These are phyloP conservation scores for Formica exsecta DNA, from an alignment of 1,140 invertebrate genomes.

Conservation along the genomic window DNA sequence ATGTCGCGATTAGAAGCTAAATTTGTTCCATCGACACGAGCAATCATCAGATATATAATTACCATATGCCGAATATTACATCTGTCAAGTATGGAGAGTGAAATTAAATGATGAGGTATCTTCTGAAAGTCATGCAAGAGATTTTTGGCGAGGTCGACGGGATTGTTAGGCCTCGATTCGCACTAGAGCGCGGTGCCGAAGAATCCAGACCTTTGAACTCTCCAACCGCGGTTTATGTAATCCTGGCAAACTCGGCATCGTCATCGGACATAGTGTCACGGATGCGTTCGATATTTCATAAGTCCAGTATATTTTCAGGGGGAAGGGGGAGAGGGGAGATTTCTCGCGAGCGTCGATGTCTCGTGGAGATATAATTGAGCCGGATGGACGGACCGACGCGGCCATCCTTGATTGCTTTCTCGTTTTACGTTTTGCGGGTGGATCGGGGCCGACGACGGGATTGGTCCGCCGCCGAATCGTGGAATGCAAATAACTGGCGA, in stretches of 20 bases:
- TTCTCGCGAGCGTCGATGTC: background rate
- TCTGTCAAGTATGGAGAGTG: conserved; percentile 7
- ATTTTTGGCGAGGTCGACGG: too few relatives aligned
- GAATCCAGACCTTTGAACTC: conserved; percentile 57
- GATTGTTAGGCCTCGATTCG: too few relatives aligned
- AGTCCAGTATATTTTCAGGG: background rate
- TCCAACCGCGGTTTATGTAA: conserved; percentile 31
- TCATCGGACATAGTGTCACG: conserved; percentile 48
- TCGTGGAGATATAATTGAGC: conserved; percentile 47
- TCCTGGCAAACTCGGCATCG: conserved; percentile 25
- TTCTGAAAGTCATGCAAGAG: background rate
- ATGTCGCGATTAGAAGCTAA: background rate
- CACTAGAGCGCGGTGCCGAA: background rate
- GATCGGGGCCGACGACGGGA: conserved; percentile 19
- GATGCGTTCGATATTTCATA: conserved; percentile 55
- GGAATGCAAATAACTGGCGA: conserved; percentile 61
- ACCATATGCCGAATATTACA: background rate
- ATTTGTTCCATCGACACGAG: background rate
- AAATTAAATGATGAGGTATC: conserved; percentile 12
- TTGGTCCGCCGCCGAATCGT: conserved; percentile 27
- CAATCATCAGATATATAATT: background rate
- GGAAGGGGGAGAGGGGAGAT: too few relatives aligned
- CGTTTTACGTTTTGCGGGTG: conserved; percentile 46
- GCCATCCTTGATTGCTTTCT: conserved; percentile 54
- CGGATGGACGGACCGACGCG: conserved; percentile 14